These are phyloP conservation scores for Saxicola maurus DNA, from an alignment of 2,797 vertebrate genomes.

Conservation along the genomic window DNA sequence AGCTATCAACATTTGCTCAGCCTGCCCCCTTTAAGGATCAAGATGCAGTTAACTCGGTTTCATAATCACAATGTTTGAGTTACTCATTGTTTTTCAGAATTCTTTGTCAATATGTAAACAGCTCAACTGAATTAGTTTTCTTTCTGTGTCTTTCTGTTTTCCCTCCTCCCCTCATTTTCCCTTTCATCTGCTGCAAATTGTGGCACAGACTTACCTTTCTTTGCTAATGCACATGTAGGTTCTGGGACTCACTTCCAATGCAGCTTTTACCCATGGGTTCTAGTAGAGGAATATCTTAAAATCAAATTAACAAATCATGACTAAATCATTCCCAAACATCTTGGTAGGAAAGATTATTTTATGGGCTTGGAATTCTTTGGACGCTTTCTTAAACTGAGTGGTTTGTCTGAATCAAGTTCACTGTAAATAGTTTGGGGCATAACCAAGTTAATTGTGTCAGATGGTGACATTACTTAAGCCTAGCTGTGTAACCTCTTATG, in stretches of 20 bases:
- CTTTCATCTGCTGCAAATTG: neutral
- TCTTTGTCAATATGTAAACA: neutral
- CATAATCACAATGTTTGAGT: neutral
- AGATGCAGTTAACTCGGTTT: neutral
- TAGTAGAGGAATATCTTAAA: neutral
- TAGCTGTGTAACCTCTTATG: slow-evolving; percentile 14
- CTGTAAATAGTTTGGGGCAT: slow-evolving; percentile 42
- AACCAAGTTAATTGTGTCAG: slow-evolving; percentile 36
- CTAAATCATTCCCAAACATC: neutral
- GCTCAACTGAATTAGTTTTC: neutral
- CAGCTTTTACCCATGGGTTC: neutral
- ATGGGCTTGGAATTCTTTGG: neutral
- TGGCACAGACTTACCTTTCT: neutral
- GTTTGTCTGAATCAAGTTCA: slow-evolving; percentile 7
- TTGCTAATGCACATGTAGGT: neutral
- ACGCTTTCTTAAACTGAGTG: neutral
- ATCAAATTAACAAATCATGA: neutral
- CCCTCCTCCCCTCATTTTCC: neutral
- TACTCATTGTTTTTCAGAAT: neutral
- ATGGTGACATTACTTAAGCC: slow-evolving; percentile 5
- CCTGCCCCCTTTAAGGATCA: neutral
- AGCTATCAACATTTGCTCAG: neutral
- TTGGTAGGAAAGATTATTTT: neutral
- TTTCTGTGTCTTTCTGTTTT: neutral
- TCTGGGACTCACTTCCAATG: neutral